phyloP scores from a whole-genome alignment of 2,888 invertebrate genomes.

The Salpingus planirostris region DNA sequence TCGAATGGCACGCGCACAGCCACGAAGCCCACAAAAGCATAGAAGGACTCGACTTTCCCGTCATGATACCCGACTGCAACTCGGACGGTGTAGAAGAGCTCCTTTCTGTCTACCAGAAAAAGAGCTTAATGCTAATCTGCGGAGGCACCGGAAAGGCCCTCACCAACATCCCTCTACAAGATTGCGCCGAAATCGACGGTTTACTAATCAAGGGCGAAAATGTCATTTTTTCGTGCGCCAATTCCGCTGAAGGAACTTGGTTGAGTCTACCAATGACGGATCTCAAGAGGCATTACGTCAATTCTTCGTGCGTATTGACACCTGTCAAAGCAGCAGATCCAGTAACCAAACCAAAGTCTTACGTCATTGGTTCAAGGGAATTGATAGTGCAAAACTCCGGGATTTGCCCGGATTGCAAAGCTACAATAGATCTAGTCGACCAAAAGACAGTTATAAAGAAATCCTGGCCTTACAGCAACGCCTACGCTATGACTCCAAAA shows the following conservation, averaged over 20 bases:
- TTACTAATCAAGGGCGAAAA: slow-evolving; percentile 45
- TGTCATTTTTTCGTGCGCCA: slow-evolving; percentile 14
- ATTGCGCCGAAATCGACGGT: slow-evolving; percentile 51
- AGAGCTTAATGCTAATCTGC: slow-evolving; percentile 56
- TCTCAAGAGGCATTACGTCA: slow-evolving; percentile 14
- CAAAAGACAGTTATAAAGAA: slow-evolving; percentile 42
- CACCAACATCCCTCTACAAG: slow-evolving; percentile 50
- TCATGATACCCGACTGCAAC: slow-evolving; percentile 63
- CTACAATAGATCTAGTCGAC: slow-evolving; percentile 50
- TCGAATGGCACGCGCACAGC: slow-evolving; percentile 52
- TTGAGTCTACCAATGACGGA: slow-evolving; percentile 19
- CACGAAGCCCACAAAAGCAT: slow-evolving; percentile 47
- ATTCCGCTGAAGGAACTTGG: slow-evolving; percentile 1
- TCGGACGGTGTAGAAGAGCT: slow-evolving; percentile 63
- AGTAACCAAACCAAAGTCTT: slow-evolving; percentile 48
- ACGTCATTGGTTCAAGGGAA: slow-evolving; percentile 52
- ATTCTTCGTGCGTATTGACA: slow-evolving; percentile 16
- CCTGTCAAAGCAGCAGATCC: slow-evolving; percentile 15
- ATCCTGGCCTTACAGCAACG: slow-evolving; percentile 53
- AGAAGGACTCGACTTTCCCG: slow-evolving; percentile 57
- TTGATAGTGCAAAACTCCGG: slow-evolving; percentile 64
- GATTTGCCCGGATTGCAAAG: slow-evolving; percentile 61
- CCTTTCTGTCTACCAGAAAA: slow-evolving; percentile 46
- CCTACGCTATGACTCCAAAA: slow-evolving; percentile 65
- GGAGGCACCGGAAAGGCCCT: slow-evolving; percentile 61